Evolutionary conservation across 2,797 vertebrate species (phyloP).

Genomic region (Acanthopagrus latus): DNA sequence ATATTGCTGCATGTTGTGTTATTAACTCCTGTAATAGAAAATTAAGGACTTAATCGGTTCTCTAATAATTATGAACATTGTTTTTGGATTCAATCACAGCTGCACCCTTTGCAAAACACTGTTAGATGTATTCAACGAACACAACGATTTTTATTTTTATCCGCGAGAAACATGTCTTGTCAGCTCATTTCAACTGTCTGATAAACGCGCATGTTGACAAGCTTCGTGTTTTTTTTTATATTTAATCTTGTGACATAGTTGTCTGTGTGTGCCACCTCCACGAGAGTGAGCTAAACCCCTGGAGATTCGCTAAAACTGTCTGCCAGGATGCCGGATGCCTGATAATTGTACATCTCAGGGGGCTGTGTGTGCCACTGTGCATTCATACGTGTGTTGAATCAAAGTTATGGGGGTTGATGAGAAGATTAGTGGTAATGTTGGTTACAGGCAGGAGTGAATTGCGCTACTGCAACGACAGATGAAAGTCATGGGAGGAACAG

Average conservation of each 20-base stretch:
- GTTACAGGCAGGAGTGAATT: conserved; percentile 28
- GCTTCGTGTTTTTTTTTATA: conserved; percentile 26
- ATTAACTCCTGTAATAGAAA: conserved; percentile 34
- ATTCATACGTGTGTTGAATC: conserved; percentile 19
- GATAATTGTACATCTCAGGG: conserved; percentile 57
- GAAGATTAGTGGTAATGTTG: conserved; percentile 15
- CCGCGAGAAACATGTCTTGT: background rate
- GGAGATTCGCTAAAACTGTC: conserved; percentile 46
- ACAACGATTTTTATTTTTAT: background rate
- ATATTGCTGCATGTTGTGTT: conserved; percentile 27
- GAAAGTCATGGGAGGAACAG: conserved; percentile 13
- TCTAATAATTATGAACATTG: conserved; percentile 32
- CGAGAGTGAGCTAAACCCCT: conserved; percentile 45
- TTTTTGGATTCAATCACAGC: conserved; percentile 8
- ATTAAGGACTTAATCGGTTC: conserved; percentile 28
- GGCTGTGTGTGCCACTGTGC: conserved; percentile 21
- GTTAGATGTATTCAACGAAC: conserved; percentile 6
- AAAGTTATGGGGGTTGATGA: conserved; percentile 24
- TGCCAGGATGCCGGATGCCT: conserved; percentile 37
- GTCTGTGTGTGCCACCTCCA: conserved; percentile 38
- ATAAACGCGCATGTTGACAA: conserved; percentile 14
- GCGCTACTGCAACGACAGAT: conserved; percentile 32
- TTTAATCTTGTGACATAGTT: conserved; percentile 29
- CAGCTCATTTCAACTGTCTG: background rate
- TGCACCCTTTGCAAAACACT: background rate